Evolutionary conservation across 2,113 vertebrate genomes (phyloP), one percentile per base, ranked within the genome.

Genomic region (Leucosticte australis): DNA sequence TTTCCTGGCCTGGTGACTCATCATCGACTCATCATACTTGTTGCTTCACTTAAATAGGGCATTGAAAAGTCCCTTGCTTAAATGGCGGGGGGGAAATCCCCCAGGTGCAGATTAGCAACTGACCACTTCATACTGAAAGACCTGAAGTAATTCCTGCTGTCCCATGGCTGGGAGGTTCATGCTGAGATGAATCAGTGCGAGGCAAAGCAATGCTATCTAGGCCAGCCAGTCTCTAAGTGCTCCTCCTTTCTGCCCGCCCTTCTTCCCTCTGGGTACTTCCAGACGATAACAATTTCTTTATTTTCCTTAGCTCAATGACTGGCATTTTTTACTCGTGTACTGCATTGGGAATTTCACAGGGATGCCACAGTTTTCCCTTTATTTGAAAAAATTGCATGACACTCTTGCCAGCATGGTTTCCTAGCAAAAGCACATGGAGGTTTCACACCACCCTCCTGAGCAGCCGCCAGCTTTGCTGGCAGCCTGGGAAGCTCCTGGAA

Each of bases 1-100:
- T 94, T 95, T 89, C 87, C 93, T 83, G 90, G 55, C 71, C 49
- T 37, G 13, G 70, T 97, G 96, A 97, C 67, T 97, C 96, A 97
- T n/a, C 65, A 50, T 39, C 4, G 26, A 87, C 87, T 95, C 96
- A 92, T 87, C 69, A 12, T 26, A 35, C 53, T 91, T 41, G 37
- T 73, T 87, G 49, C 64, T 84, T 69, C 49, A 24, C 59, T 95
- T 81, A 44, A 92, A 82, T 10, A 62, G n/a, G 49, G 35, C 85
- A 55, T 11, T 37, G 59, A 93, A 86, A 94, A 84, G 9, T 74
- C 74, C 86, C 42, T 73, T 33, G 70, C 49, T 49, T 37, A 64
- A 84, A 84, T 47, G 17, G 7, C 30, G 28, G 19, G 28, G 57
- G 37, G 23, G 57, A 37, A 13, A 27, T 15, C 4, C 21, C 30